These are phyloP conservation scores for Scatophagus argus DNA, from an alignment of 2,113 vertebrate species.

Conservation along the genomic window DNA sequence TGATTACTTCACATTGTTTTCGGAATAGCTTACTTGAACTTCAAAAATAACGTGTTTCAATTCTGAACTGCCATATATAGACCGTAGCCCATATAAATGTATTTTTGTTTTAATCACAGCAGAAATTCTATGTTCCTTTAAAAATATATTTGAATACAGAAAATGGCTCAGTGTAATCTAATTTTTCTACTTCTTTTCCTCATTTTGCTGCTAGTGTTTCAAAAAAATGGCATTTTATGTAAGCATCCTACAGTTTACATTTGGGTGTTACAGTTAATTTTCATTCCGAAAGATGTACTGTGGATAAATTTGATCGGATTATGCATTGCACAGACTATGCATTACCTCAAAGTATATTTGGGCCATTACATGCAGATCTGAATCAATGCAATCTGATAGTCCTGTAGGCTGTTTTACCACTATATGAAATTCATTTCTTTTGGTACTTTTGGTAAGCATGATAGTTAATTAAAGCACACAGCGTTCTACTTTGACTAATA, in stretches of 20 bases:
- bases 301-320: not conserved
- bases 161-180: not conserved
- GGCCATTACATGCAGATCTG: not conserved
- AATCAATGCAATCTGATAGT: not conserved
- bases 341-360: not conserved
- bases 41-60: slow-evolving; percentile 6
- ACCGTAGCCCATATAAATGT: not conserved
- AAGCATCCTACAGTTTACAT: not conserved
- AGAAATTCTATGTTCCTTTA: not conserved
- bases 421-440: not conserved
- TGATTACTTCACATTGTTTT: slow-evolving; percentile 41
- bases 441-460: no score
- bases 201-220: not conserved
- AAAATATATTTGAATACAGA: not conserved
- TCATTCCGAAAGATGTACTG: not conserved
- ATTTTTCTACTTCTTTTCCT: not conserved
- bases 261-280: not conserved
- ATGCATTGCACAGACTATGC: no score
- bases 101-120: not conserved
- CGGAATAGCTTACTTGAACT: slow-evolving; percentile 37
- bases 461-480: no score
- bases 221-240: not conserved
- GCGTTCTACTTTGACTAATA: not conserved
- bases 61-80: not conserved
- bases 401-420: not conserved